Percentiles rank a stretch among this genome's conserved stretches.
phyloP scores from a whole-genome alignment of 2,888 invertebrate genomes.

The Eurytoma adleriae region DNA sequence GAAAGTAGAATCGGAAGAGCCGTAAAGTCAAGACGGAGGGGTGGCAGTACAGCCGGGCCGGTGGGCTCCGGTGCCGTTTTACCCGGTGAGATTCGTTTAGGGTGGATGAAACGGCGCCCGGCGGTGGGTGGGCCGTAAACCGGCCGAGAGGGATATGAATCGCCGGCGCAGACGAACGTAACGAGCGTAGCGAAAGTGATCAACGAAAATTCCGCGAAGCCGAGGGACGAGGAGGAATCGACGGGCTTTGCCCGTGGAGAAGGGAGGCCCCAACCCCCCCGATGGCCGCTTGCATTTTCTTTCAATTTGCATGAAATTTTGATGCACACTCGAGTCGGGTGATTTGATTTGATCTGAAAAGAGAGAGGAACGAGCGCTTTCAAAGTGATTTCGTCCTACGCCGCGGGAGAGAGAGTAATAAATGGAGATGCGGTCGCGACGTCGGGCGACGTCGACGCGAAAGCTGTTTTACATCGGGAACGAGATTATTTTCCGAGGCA shows the following conservation, averaged over 20 bases:
- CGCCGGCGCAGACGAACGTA: conserved; percentile 24
- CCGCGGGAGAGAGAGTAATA: conserved; percentile 33
- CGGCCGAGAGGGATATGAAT: conserved; percentile 18
- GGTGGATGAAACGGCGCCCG: conserved; percentile 30
- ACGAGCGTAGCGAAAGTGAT: conserved; percentile 47
- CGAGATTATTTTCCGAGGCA: conserved; percentile 28
- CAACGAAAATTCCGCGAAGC: conserved; percentile 39
- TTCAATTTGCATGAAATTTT: conserved; percentile 58
- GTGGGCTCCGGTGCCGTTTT: conserved; percentile 17
- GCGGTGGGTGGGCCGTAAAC: conserved; percentile 20
- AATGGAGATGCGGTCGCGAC: conserved; percentile 39
- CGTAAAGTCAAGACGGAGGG: not conserved
- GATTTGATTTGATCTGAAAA: conserved; percentile 49
- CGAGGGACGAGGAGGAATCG: not conserved
- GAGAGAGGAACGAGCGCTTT: conserved; percentile 56
- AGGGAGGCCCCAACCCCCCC: not conserved
- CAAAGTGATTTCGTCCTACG: conserved; percentile 38
- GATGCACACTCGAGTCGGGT: conserved; percentile 32
- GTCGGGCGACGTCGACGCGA: not conserved
- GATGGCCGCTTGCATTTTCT: conserved; percentile 46
- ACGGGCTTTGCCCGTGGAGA: conserved; percentile 29
- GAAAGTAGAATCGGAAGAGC: not conserved
- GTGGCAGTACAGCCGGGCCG: not conserved
- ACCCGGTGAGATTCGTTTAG: conserved; percentile 37
- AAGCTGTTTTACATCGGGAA: conserved; percentile 46